Evolutionary conservation across 2,888 invertebrate species (phyloP).

Genomic region (Ernsta delagoae): DNA sequence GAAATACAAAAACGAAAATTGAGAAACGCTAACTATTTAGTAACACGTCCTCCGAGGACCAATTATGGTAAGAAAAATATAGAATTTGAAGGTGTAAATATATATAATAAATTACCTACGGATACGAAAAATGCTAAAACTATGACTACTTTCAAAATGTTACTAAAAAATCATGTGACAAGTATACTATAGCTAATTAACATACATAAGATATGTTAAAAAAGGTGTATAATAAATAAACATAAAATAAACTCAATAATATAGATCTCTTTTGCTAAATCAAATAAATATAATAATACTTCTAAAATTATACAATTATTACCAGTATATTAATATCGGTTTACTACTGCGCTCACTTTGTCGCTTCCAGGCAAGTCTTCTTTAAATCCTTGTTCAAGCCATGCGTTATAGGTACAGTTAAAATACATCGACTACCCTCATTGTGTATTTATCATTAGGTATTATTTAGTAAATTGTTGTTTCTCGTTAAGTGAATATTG

Average conservation of each 20-base stretch:
- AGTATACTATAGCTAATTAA: background rate
- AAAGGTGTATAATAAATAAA: no score
- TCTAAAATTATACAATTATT: background rate
- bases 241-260: background rate
- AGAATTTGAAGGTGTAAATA: slow-evolving; percentile 6
- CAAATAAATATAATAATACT: background rate
- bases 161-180: background rate
- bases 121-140: background rate
- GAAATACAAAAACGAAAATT: slow-evolving; percentile 9
- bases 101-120: slow-evolving; percentile 7
- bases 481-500: no score
- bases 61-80: slow-evolving; percentile 10
- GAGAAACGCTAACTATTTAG: background rate
- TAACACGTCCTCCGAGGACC: slow-evolving; percentile 3
- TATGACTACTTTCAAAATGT: background rate
- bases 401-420: no score
- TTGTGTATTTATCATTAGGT: no score
- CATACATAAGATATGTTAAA: no score
- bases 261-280: background rate
- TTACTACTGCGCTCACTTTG: background rate
- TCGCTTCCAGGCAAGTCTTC: background rate
- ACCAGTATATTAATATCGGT: background rate
- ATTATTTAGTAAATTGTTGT: no score
- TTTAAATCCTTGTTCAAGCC: background rate
- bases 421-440: no score